Base-by-base conservation (phyloP, 2,888 invertebrate species). In the Ormyrus thymus region DNA sequence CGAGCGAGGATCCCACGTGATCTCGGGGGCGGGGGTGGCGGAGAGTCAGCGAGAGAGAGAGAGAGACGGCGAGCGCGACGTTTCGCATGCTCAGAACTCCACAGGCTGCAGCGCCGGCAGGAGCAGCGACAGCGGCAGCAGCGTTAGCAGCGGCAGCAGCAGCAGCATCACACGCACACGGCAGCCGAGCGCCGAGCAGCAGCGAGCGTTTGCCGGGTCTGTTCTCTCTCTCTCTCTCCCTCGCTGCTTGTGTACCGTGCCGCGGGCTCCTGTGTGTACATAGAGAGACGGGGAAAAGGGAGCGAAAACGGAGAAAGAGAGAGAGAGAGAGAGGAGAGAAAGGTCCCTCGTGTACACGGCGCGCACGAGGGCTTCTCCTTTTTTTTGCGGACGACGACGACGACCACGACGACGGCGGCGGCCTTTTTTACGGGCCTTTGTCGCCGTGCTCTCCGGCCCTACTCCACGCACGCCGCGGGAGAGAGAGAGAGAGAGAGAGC, bases 1-100 rank as follows among this genome's bases (percentile, higher is more conserved):
- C 50, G 56, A 64, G 65, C 48, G 62, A 50, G 73, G 2, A 29
- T 2, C 85, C 89, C 89, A 88, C 89, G 89, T 89, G 89, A 89
- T 82, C 86, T 15, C 2, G 84, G 86, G 86, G 86, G 88, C 89
- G 88, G 89, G 89, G 89, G 89, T 87, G 87, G 87, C 84, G 81
- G 48, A 10, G 43, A 7, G 51, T 7, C n/a, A 53, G 64, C 43
- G 58, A 70, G 51, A 50, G 55, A 77, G 65, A 43, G 65, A 65
- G 59, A 68, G 68, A 50, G 75, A 59, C 15, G 50, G 29, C 43
- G 73, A 73, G 53, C 84, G 85, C 87, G 86, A 87, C 89, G 88
- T 87, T 89, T 89, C 89, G 89, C 89, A 89, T 89, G 89, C 89
- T 86, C 89, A 88, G 89, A 88, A 86, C 88, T 86, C 88, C 82